Evolutionary conservation across 2,797 vertebrate species (phyloP).

Genomic region (Paguma larvata): DNA sequence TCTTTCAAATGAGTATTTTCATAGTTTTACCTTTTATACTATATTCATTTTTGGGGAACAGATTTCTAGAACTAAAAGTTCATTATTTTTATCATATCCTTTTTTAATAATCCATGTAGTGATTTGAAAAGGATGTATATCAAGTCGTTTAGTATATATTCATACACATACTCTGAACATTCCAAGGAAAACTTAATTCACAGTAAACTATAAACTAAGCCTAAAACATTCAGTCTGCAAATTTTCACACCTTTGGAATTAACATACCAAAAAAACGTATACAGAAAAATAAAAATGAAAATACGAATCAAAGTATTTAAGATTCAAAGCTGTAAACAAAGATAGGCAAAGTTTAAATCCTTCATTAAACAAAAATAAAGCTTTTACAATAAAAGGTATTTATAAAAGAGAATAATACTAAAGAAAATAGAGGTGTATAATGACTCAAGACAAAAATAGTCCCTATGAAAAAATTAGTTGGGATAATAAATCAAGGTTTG

Average conservation of each 20-base stretch:
- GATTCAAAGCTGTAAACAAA: conserved; percentile 42
- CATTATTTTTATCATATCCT: not conserved
- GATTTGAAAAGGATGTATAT: not conserved
- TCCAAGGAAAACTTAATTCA: not conserved
- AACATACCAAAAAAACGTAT: conserved; percentile 1
- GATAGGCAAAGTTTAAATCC: not conserved
- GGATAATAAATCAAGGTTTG: not conserved
- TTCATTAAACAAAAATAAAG: not conserved
- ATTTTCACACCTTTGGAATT: not conserved
- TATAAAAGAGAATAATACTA: not conserved
- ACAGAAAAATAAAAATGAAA: conserved; percentile 33
- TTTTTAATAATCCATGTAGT: not conserved
- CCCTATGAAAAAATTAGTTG: not conserved
- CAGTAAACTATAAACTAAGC: conserved; percentile 10
- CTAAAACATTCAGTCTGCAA: not conserved
- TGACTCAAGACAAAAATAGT: not conserved
- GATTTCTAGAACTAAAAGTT: conserved; percentile 28
- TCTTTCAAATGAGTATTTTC: conserved; percentile 39
- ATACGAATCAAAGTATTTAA: conserved; percentile 19
- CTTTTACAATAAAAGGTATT: not conserved
- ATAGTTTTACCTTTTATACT: not conserved
- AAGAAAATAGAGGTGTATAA: not conserved
- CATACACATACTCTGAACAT: not conserved
- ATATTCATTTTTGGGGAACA: not conserved
- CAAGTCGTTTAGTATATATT: not conserved